Evolutionary conservation across 2,797 vertebrate genomes (phyloP).

Genomic region (Hemibagrus guttatus): DNA sequence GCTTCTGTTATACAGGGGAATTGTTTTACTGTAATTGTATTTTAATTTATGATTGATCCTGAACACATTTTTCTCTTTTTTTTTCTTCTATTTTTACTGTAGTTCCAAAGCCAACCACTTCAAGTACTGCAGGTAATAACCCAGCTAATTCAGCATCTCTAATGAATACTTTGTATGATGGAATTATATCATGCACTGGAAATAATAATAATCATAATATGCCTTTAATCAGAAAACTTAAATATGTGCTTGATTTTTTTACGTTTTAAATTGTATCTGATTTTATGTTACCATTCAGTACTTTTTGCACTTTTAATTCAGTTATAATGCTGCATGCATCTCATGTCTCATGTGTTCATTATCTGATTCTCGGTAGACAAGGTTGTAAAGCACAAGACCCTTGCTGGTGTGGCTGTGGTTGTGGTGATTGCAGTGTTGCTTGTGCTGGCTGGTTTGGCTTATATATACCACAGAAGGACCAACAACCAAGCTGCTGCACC

Average conservation of each 20-base stretch:
- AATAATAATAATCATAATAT: neutral
- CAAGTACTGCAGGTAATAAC: constrained; percentile 28
- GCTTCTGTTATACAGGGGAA: neutral
- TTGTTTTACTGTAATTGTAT: neutral
- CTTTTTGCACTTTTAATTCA: neutral
- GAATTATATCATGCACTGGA: neutral
- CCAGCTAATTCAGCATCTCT: neutral
- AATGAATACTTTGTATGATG: neutral
- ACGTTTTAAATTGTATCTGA: neutral
- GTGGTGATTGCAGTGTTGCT: constrained; percentile 33
- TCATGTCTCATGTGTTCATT: neutral
- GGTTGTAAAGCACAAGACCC: neutral
- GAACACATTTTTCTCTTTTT: neutral
- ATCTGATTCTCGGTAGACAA: neutral
- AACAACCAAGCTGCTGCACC: neutral
- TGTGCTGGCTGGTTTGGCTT: constrained; percentile 40
- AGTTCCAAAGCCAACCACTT: constrained; percentile 29
- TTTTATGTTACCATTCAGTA: neutral
- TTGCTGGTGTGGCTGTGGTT: constrained; percentile 23
- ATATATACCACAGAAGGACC: constrained; percentile 36
- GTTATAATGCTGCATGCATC: neutral
- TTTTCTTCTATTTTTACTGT: constrained; percentile 8
- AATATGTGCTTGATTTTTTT: neutral
- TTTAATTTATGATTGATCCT: neutral
- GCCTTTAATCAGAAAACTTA: neutral